These are phyloP conservation scores for Cactoblastis cactorum DNA, from an alignment of 2,888 invertebrate species.

Conservation along the genomic window DNA sequence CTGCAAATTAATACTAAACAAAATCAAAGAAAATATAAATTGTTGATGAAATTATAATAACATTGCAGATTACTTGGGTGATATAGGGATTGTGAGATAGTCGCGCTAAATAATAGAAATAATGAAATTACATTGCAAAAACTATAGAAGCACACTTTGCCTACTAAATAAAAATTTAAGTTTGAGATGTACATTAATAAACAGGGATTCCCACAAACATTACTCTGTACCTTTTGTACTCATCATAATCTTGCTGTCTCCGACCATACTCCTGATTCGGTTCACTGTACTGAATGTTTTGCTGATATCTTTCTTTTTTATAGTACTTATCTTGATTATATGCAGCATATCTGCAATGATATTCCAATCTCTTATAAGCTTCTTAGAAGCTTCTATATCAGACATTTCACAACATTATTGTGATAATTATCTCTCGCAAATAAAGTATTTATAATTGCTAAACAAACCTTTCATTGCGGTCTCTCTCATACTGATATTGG, in stretches of 20 bases:
- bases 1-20: too few species aligned
- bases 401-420: not conserved
- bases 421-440: not conserved
- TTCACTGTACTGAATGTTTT: constrained; percentile 39
- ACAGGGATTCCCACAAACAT: constrained; percentile 16
- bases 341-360: constrained; percentile 49
- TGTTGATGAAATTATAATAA: too few species aligned
- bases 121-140: too few species aligned
- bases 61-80: too few species aligned
- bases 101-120: too few species aligned
- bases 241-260: constrained; percentile 50
- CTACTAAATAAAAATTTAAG: not conserved
- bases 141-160: not conserved
- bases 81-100: too few species aligned
- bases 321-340: constrained; percentile 50
- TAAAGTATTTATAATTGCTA: not conserved
- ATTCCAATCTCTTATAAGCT: too few species aligned
- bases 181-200: not conserved
- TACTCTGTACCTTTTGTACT: constrained; percentile 53
- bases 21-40: too few species aligned
- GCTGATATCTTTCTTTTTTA: constrained; percentile 48
- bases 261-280: constrained; percentile 43
- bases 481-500: constrained; percentile 49
- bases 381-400: constrained; percentile 6
- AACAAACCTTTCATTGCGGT: constrained; percentile 51